Percentiles rank a stretch among this genome's conserved stretches.
Conservation (phyloP, 2,797 vertebrate species). For the Pipistrellus nathusii region DNA sequence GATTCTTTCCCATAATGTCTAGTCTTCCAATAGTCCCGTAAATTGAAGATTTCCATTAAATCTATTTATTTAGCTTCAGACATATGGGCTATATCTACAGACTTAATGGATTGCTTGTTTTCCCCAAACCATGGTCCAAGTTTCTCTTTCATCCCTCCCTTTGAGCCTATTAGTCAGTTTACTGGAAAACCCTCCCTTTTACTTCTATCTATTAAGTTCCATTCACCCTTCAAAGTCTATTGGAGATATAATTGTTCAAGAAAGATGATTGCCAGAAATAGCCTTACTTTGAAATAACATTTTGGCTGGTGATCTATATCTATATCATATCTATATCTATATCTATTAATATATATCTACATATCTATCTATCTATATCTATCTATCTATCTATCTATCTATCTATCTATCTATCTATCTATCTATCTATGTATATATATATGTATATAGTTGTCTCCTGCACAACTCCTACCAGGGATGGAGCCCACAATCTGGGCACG, state of each 20-base stretch:
- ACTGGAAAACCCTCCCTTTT: neutral
- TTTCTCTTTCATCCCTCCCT: neutral
- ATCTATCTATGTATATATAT: too few relatives aligned
- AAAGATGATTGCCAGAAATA: neutral
- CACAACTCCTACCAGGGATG: too few relatives aligned
- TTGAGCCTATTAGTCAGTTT: neutral
- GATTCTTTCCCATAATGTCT: neutral
- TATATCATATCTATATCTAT: neutral
- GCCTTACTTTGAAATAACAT: neutral
- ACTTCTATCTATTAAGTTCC: neutral
- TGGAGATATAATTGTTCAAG: neutral
- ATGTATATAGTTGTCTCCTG: too few relatives aligned
- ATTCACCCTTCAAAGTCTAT: neutral
- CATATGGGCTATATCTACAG: neutral
- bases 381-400: too few relatives aligned
- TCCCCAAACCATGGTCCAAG: neutral
- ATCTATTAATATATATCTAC: too few relatives aligned
- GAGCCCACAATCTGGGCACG: too few relatives aligned
- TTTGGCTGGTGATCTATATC: neutral
- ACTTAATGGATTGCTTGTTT: neutral
- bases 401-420: too few relatives aligned
- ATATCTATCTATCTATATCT: too few relatives aligned
- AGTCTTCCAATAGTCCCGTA: neutral
- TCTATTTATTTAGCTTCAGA: neutral
- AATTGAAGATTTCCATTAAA: neutral